A percentile compares a stretch with the other conserved stretches of the same genome.
These are phyloP conservation scores for Scaptomyza parva DNA, from an alignment of 2,888 invertebrate species.

Conservation along the genomic window DNA sequence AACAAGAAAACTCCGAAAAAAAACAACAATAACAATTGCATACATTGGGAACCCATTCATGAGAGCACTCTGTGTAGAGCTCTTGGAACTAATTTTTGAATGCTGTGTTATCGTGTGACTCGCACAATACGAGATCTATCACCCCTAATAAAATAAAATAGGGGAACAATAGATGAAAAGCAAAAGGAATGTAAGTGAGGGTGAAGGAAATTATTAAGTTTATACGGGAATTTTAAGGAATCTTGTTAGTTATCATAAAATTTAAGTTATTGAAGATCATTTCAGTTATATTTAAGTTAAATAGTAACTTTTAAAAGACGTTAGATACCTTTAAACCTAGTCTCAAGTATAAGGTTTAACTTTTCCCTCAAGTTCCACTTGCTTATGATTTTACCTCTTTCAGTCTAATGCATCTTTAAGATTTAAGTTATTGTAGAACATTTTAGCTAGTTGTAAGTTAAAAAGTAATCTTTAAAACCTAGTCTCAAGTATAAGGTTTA, in stretches of 20 bases:
- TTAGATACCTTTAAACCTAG: no score
- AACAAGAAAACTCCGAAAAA: background rate
- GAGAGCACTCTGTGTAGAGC: slow-evolving; percentile 6
- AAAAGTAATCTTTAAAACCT: no score
- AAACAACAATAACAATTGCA: slow-evolving; percentile 41
- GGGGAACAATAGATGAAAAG: slow-evolving; percentile 9
- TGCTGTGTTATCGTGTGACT: slow-evolving; percentile 35
- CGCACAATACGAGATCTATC: slow-evolving; percentile 51
- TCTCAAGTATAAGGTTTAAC: no score
- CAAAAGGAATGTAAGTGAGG: slow-evolving; percentile 1
- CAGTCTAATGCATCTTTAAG: no score
- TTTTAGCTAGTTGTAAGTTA: no score
- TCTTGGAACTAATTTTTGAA: slow-evolving; percentile 40
- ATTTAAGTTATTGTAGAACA: no score
- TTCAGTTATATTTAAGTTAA: no score
- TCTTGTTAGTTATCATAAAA: background rate
- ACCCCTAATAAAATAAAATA: slow-evolving; percentile 41
- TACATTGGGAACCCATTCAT: slow-evolving; percentile 40
- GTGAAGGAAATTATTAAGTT: slow-evolving; percentile 3
- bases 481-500: no score
- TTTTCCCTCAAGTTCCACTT: no score
- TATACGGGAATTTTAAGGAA: slow-evolving; percentile 34
- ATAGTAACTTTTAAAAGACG: no score
- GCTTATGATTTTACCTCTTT: no score
- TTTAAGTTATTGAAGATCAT: background rate